phyloP scores from a whole-genome alignment of 2,113 vertebrate species.

The Alaudala cheleensis region DNA sequence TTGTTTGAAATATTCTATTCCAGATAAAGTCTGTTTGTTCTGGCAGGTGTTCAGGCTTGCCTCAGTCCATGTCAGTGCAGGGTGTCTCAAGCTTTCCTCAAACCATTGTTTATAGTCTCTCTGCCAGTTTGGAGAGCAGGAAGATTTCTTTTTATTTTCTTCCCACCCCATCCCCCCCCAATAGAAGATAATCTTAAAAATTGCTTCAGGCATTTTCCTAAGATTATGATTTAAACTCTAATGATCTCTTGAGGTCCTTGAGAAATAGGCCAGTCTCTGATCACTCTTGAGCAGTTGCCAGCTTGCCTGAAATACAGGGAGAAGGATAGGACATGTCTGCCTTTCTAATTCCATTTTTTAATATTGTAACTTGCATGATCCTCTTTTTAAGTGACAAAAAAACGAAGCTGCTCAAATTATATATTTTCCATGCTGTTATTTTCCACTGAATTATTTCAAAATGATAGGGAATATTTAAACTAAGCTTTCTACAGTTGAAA shows the following conservation, averaged over 20 bases:
- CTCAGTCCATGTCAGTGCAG: conserved; percentile 1
- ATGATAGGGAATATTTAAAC: conserved; percentile 63
- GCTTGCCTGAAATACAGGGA: conserved; percentile 70
- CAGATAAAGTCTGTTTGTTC: conserved; percentile 26
- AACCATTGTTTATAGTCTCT: conserved; percentile 29
- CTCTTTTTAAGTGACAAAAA: conserved; percentile 67
- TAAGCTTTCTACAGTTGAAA: conserved; percentile 49
- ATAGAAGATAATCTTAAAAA: conserved; percentile 45
- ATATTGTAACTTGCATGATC: conserved; percentile 50
- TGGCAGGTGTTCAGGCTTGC: conserved; percentile 41
- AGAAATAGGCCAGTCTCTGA: conserved; percentile 76
- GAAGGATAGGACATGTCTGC: conserved; percentile 66
- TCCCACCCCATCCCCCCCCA: not conserved
- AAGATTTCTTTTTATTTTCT: not conserved
- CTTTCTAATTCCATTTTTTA: conserved; percentile 73
- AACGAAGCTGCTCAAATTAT: conserved; percentile 36
- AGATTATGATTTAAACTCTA: conserved; percentile 74
- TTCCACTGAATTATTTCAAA: conserved; percentile 69
- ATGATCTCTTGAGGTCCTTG: conserved; percentile 67
- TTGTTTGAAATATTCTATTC: conserved; percentile 2
- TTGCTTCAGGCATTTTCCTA: conserved; percentile 67
- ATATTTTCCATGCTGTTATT: conserved; percentile 50
- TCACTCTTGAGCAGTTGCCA: conserved; percentile 73
- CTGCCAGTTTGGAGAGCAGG: conserved; percentile 48
- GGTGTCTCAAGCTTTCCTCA: conserved; percentile 11